Percentiles rank a stretch among this genome's conserved stretches.
Evolutionary conservation across 2,888 invertebrate species (phyloP).

Genomic region (Polydrusus cervinus): DNA sequence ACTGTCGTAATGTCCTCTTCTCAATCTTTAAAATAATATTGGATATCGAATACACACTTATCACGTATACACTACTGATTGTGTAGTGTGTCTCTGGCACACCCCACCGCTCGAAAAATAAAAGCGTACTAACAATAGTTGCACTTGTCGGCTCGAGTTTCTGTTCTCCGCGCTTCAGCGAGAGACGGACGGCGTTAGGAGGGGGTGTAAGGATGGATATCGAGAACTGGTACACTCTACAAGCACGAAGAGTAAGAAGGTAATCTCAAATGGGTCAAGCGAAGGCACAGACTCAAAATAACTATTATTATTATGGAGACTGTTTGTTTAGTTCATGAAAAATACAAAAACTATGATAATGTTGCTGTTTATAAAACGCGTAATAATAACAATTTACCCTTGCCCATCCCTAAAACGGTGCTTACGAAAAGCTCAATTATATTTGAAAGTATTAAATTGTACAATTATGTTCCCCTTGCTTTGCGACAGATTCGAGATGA

Average conservation of each 20-base stretch:
- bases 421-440: too few relatives aligned
- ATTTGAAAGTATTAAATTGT: too few relatives aligned
- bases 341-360: too few relatives aligned
- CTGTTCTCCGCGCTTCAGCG: conserved; percentile 1
- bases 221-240: conserved; percentile 20
- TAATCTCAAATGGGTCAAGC: conserved; percentile 24
- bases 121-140: conserved; percentile 26
- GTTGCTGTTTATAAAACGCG: too few relatives aligned
- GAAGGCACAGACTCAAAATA: too few relatives aligned
- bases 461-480: too few relatives aligned
- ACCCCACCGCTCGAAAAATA: not conserved
- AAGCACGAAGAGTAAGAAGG: conserved; percentile 17
- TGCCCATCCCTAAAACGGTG: too few relatives aligned
- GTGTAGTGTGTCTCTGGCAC: not conserved
- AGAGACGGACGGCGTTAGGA: conserved; percentile 2
- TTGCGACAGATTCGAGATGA: too few relatives aligned
- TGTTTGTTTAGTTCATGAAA: too few relatives aligned
- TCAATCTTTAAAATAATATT: too few relatives aligned
- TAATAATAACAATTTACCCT: too few relatives aligned
- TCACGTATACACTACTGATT: not conserved
- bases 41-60: not conserved
- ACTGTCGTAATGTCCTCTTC: not conserved
- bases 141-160: conserved; percentile 26
- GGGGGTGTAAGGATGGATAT: not conserved
- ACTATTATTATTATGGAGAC: too few relatives aligned